Conservation (phyloP, 2,797 vertebrate genomes). For the Glyptemys insculpta region DNA sequence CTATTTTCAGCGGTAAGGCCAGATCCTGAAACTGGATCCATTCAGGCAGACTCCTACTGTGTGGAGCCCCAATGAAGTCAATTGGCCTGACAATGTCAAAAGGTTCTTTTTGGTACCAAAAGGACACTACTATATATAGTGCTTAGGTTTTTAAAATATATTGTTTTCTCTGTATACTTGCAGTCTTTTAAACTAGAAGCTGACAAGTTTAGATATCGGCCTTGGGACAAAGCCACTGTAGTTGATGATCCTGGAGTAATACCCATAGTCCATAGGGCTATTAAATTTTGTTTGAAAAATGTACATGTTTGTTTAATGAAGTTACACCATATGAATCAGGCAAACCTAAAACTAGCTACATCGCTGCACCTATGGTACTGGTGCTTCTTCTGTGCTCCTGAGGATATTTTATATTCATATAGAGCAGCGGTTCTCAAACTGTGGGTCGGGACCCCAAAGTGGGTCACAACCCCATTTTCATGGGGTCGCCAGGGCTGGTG, state of each 20-base stretch:
- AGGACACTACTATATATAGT: background rate
- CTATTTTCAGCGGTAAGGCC: background rate
- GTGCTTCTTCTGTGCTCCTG: background rate
- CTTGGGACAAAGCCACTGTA: background rate
- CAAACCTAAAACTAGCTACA: background rate
- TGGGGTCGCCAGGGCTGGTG: no score
- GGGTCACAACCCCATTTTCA: no score
- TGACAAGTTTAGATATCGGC: background rate
- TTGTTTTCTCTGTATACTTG: background rate
- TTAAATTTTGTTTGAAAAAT: background rate
- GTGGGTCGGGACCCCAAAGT: no score
- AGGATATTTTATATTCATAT: background rate
- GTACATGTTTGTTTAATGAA: background rate
- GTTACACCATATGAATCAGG: background rate
- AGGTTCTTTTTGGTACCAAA: background rate
- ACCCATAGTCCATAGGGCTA: background rate
- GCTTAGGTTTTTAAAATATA: background rate
- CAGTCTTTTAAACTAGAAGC: background rate
- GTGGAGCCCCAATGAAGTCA: background rate
- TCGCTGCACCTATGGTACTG: accelerated
- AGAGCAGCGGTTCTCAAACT: background rate
- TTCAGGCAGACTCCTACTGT: accelerated
- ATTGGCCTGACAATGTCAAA: background rate
- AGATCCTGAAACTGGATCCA: background rate
- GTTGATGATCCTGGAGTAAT: background rate